A percentile compares a stretch with the other conserved stretches of the same genome.
Conservation (phyloP, 2,888 invertebrate species). For the Gasteruption jaculator region DNA sequence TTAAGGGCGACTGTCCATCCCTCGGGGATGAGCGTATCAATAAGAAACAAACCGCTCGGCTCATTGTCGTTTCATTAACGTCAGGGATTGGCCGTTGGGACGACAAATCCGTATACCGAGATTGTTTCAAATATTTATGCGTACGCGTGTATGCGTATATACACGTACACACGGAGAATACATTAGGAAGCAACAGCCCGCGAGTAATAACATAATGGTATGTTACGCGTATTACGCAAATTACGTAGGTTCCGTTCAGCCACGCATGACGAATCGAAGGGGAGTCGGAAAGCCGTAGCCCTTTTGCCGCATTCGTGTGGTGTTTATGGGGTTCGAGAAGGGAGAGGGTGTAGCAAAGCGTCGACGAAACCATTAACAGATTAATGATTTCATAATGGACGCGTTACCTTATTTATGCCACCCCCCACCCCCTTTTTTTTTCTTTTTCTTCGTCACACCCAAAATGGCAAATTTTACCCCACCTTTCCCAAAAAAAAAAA, state of each 20-base stretch:
- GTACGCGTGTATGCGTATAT: conserved; percentile 1
- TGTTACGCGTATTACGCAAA: conserved; percentile 39
- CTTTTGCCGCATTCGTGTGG: too few species aligned
- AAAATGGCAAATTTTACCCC: too few species aligned
- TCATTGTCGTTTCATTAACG: too few species aligned
- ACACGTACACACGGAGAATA: conserved; percentile 3
- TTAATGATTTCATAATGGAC: conserved; percentile 42
- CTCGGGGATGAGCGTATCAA: conserved; percentile 4
- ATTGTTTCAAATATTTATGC: too few species aligned
- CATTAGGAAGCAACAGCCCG: conserved; percentile 28
- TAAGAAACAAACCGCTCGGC: conserved; percentile 6
- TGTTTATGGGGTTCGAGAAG: conserved; percentile 18
- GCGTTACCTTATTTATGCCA: too few species aligned
- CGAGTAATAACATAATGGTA: conserved; percentile 41
- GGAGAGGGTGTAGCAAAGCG: conserved; percentile 14
- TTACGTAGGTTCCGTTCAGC: conserved; percentile 41
- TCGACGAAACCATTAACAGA: conserved; percentile 38
- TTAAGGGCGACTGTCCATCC: too few species aligned
- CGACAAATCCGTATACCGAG: too few species aligned
- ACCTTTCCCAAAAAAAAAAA: too few species aligned
- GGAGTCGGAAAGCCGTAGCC: conserved; percentile 15
- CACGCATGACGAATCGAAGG: conserved; percentile 37
- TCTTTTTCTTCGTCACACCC: too few species aligned
- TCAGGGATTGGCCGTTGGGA: too few species aligned
- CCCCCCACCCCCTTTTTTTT: too few species aligned